Percentiles rank a stretch among this genome's conserved stretches.
These are phyloP conservation scores for Capitulum mitella DNA, from an alignment of 2,888 invertebrate species.

Conservation along the genomic window DNA sequence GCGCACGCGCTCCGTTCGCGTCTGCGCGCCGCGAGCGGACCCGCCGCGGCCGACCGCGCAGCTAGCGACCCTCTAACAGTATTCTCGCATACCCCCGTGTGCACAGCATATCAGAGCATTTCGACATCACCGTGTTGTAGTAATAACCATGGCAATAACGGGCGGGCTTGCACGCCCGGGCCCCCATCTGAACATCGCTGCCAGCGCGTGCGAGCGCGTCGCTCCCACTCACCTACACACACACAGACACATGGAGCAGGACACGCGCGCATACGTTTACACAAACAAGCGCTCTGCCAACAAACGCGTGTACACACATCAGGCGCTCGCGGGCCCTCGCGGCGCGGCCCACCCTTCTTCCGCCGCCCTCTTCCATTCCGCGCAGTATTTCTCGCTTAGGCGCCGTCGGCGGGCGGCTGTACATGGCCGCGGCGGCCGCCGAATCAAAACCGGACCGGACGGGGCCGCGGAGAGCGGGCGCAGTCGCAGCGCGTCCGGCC, in stretches of 20 bases:
- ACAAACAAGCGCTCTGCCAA: background rate
- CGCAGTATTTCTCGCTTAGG: background rate
- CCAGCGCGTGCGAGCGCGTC: no score
- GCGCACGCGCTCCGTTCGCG: background rate
- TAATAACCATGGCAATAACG: slow-evolving; percentile 21
- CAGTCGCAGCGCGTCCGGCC: no score
- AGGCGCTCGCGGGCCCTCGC: background rate
- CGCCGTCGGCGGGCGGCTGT: background rate
- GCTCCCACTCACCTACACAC: slow-evolving; percentile 17
- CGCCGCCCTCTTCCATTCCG: background rate
- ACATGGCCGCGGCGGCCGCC: background rate
- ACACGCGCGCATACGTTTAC: slow-evolving; percentile 5
- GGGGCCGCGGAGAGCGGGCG: background rate
- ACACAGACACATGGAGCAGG: slow-evolving; percentile 5
- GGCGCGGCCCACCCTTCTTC: background rate
- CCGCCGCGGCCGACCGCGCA: no score
- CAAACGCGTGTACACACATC: background rate
- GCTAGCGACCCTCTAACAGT: background rate
- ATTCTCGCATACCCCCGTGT: background rate
- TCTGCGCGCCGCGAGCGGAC: background rate
- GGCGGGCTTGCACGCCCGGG: slow-evolving; percentile 12
- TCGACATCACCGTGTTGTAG: slow-evolving; percentile 9
- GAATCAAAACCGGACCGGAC: background rate
- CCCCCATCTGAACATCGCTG: background rate
- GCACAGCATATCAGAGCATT: slow-evolving; percentile 2